Evolutionary conservation across 2,113 vertebrate genomes (phyloP).

Genomic region (Centropristis striata): DNA sequence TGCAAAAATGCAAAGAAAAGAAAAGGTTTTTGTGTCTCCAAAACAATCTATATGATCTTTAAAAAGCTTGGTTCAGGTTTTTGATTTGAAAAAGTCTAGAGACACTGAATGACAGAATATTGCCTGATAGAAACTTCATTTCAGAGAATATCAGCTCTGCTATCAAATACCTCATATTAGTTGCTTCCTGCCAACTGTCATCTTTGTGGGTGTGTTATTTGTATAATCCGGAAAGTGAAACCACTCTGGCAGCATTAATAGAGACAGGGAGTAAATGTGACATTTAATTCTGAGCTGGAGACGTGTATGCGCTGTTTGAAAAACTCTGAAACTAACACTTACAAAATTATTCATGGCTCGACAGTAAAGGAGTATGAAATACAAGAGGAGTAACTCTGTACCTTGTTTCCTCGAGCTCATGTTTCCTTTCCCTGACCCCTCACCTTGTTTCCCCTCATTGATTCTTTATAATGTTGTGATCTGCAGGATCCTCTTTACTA

Average conservation of each 20-base stretch:
- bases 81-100: neutral
- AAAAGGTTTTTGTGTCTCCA: neutral
- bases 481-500: neutral
- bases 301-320: neutral
- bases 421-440: conserved; percentile 38
- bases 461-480: conserved; percentile 28
- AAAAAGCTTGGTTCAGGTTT: neutral
- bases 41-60: neutral
- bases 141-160: neutral
- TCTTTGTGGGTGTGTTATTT: conserved; percentile 20
- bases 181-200: conserved; percentile 42
- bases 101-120: neutral
- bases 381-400: neutral
- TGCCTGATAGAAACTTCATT: neutral
- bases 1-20: neutral
- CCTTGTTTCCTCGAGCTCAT: neutral
- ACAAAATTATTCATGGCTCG: neutral
- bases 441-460: conserved; percentile 41
- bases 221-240: conserved; percentile 34
- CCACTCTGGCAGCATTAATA: conserved; percentile 12
- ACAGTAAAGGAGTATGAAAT: conserved; percentile 1
- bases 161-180: conserved; percentile 9
- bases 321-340: neutral
- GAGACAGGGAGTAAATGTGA: conserved; percentile 18
- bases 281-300: conserved; percentile 21